Evolutionary conservation across 2,797 vertebrate species (phyloP), one percentile per base, ranked within the genome.

Genomic region (Platyrinchus mystaceus): DNA sequence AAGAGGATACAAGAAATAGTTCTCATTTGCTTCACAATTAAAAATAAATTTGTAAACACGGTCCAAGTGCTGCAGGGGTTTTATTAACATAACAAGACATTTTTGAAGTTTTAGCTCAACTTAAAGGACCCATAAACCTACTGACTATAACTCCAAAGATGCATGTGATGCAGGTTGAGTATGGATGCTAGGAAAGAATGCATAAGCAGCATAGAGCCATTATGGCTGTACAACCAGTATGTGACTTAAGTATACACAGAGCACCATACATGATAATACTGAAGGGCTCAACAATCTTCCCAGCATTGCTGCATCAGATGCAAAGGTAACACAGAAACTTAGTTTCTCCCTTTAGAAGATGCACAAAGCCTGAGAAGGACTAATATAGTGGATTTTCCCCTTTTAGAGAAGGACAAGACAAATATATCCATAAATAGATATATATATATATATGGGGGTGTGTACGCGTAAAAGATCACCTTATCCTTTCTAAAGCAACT

Each of bases 1-100:
- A 69, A 92, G 23, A 92, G 20, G 52, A 94, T 68, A 67, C 4
- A 74, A 89, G 30, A 85, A 94, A 87, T 30, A 89, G 44, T 74
- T 84, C 41, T 67, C 24, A 67, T 60, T 83, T 88, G 56, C 69
- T 58, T 66, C 59, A 52, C 53, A 64, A 81, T 60, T 84, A 88
- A 94, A 82, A 95, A 76, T 52, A 85, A 60, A 34, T 74, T 83
- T 56, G 44, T 76, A 64, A 81, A 78, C 24, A 36, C 2, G 27
- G 20, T 28, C 27, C 75, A 89, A 87, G 39, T 46, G n/a, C 55
- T 34, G 16, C 41, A 90, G 34, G 81, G 39, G 36, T 87, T 87
- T 89, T 49, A 78, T 32, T 34, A 75, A 43, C 23, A 41, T 13
- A 75, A 59, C 12, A 71, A 63, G 37, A 56, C 11, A 9, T 37